Percentiles rank a stretch among this genome's conserved stretches.
phyloP scores from a whole-genome alignment of 2,113 vertebrate species.

The Riparia riparia region DNA sequence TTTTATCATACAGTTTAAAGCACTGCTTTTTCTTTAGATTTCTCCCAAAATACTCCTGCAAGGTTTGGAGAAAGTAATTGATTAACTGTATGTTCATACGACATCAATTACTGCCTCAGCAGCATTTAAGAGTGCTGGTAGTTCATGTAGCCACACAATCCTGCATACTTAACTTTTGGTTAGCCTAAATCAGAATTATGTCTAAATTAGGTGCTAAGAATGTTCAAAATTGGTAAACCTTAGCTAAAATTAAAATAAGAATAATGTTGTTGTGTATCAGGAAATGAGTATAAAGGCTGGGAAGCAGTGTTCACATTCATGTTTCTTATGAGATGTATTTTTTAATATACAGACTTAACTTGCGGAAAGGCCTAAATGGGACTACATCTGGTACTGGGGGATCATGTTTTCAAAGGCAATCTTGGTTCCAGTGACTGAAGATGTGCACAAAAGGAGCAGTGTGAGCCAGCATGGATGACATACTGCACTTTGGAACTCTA shows the following conservation, averaged over 20 bases:
- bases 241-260: neutral
- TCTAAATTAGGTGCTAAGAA: neutral
- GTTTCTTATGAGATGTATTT: neutral
- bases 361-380: neutral
- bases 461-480: neutral
- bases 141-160: neutral
- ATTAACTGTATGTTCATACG: neutral
- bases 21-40: neutral
- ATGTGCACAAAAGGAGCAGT: neutral
- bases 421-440: neutral
- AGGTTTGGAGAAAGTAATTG: neutral
- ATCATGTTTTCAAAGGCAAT: neutral
- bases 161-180: neutral
- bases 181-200: neutral
- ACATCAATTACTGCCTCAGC: neutral
- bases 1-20: neutral
- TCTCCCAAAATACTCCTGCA: neutral
- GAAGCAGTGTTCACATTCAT: neutral
- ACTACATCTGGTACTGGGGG: neutral
- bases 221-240: neutral
- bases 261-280: neutral
- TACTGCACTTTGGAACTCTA: neutral
- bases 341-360: neutral
- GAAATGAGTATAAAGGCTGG: neutral
- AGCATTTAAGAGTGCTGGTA: accelerated